Percentiles rank a stretch among this genome's conserved stretches.
phyloP scores from a whole-genome alignment of 2,797 vertebrate species.

The Propithecus perrieri region DNA sequence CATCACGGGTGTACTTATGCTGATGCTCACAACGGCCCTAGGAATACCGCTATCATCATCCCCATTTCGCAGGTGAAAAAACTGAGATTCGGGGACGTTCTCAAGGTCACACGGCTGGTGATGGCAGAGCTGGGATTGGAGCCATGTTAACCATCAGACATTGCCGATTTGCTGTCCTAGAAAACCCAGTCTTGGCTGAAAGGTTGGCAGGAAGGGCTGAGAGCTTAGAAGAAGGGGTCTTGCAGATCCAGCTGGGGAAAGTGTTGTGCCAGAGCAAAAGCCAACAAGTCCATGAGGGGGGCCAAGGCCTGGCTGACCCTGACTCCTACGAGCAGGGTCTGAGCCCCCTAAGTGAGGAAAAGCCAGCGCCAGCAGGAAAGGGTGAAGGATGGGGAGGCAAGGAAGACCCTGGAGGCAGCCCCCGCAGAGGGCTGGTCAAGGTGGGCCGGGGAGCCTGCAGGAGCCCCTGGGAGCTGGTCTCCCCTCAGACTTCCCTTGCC shows the following conservation, averaged over 20 bases:
- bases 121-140: not conserved
- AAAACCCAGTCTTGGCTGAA: not conserved
- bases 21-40: not conserved
- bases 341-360: not conserved
- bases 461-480: not conserved
- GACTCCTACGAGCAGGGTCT: not conserved
- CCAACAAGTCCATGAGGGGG: not conserved
- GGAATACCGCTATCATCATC: rapidly evolving
- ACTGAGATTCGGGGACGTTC: not conserved
- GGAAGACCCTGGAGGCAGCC: not conserved
- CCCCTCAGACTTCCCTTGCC: not conserved
- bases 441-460: not conserved
- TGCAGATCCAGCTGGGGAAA: not conserved
- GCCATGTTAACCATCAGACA: not conserved
- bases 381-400: not conserved
- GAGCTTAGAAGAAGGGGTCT: not conserved
- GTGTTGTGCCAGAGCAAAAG: not conserved
- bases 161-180: not conserved
- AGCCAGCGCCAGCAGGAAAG: not conserved
- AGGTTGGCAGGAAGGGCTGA: not conserved
- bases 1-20: too few species aligned
- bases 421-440: not conserved
- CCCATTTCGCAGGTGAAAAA: not conserved
- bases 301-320: not conserved
- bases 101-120: not conserved